Evolutionary conservation across 2,888 invertebrate genomes (phyloP), one percentile per base, ranked within the genome.

Genomic region (Nephrocerus scutellatus): DNA sequence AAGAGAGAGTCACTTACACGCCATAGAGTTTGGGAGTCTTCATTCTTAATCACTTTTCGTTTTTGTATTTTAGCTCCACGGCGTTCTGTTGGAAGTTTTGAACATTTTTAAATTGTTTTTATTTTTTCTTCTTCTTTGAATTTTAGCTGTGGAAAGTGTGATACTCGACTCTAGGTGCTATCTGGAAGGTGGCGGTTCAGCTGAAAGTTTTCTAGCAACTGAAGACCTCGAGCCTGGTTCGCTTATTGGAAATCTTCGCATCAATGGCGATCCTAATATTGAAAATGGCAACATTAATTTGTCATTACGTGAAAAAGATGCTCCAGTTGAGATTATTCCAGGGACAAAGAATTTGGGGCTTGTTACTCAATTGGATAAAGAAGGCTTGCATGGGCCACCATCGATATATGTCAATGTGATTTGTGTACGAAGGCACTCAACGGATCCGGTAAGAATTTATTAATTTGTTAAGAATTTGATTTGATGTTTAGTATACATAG

Each of bases 191-290:
- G 91, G 91, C 23, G 88, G 88, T 30, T 88, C 91, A 2, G 88
- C 89, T 33, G 90, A 89, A 65, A 90, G 84, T 64, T 87, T 92
- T 67, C 84, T 89, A 65, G 86, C 91, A 53, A 82, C 83, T 62
- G 92, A 92, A 72, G 87, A 88, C 60, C 74, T 82, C 31, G 75
- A 81, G 13, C 80, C 90, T 30, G 88, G 89, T 46, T 80, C 82
- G 50, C 75, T 80, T 32, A 79, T 90, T 43, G 90, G 90, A 67
- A 61, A 80, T 16, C 66, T 91, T 31, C 79, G 82, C 36, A 82
- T 91, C 33, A 80, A 85, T 60, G 91, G 90, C 1, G 84, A 89
- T 66, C 81, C 89, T 2, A 73, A 79, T 41, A 74, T 76, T 6
- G 73, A 74, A 22, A 64, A 64, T 18, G 89, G 90, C 10, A 84